Conservation (phyloP, 2,888 invertebrate genomes). For the Patella ulyssiponensis region DNA sequence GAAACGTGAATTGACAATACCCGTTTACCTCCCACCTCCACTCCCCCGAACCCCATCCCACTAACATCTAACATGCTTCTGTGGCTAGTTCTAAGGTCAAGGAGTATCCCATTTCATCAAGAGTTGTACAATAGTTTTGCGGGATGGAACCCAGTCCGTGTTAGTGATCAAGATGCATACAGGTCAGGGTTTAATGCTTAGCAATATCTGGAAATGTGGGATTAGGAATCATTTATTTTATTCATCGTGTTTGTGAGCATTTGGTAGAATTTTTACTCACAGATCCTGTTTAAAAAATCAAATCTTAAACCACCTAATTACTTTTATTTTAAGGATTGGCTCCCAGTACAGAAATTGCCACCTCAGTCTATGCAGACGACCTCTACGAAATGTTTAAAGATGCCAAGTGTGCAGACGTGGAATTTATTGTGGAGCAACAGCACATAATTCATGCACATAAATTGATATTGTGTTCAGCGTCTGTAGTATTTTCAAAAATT, state of each 20-base stretch:
- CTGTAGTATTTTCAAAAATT: slow-evolving; percentile 57
- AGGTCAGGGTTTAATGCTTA: neutral
- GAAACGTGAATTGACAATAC: too few species aligned
- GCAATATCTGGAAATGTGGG: neutral
- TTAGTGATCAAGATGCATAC: neutral
- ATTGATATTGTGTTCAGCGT: slow-evolving; percentile 58
- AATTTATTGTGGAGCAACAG: slow-evolving; percentile 54
- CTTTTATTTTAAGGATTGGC: slow-evolving; percentile 53
- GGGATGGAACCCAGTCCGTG: too few species aligned
- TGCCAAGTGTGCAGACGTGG: slow-evolving; percentile 60
- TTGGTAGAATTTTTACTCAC: too few species aligned
- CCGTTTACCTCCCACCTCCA: neutral
- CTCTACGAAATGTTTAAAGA: slow-evolving; percentile 57
- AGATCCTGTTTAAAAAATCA: too few species aligned
- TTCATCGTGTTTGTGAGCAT: too few species aligned
- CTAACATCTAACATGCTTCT: too few species aligned
- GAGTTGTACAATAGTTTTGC: too few species aligned
- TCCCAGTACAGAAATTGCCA: slow-evolving; percentile 61
- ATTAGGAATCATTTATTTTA: neutral
- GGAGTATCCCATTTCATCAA: too few species aligned
- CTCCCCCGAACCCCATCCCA: neutral
- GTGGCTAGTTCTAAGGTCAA: too few species aligned
- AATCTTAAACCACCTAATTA: neutral
- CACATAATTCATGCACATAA: slow-evolving; percentile 59
- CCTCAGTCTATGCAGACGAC: slow-evolving; percentile 61